Conservation (phyloP, 1,140 invertebrate species). For the Rhizoglyphus robini region DNA sequence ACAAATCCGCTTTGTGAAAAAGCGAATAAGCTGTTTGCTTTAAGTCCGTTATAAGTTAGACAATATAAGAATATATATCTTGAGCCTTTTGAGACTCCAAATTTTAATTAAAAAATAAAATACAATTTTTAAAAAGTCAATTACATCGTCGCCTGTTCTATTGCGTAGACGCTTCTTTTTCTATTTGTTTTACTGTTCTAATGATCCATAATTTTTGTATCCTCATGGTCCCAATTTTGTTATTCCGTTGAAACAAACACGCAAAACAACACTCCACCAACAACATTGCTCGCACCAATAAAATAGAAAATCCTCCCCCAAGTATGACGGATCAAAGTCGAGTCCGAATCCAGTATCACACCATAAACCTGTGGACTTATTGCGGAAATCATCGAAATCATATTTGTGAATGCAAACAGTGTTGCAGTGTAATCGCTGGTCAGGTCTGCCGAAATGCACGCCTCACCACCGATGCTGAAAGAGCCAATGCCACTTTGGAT, state of each 20-base stretch:
- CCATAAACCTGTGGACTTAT: slow-evolving; percentile 10
- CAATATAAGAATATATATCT: too few species aligned
- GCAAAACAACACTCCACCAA: slow-evolving; percentile 15
- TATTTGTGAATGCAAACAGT: slow-evolving; percentile 6
- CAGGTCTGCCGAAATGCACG: slow-evolving; percentile 43
- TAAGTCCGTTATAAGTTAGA: too few species aligned
- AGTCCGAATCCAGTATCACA: neutral
- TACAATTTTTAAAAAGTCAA: too few species aligned
- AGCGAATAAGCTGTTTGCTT: too few species aligned
- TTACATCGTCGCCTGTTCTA: too few species aligned
- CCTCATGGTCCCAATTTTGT: too few species aligned
- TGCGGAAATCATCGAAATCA: neutral
- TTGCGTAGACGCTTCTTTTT: too few species aligned
- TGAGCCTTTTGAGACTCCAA: too few species aligned
- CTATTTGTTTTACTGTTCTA: too few species aligned
- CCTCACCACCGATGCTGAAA: slow-evolving; percentile 24
- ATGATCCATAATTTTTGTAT: too few species aligned
- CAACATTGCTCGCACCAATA: slow-evolving; percentile 4
- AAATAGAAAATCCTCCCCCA: slow-evolving; percentile 21
- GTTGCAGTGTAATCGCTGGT: slow-evolving; percentile 30
- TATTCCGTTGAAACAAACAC: slow-evolving; percentile 18
- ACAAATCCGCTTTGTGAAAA: too few species aligned
- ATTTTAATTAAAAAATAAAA: too few species aligned
- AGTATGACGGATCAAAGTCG: neutral
- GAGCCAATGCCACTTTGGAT: slow-evolving; percentile 23